Conservation (phyloP, 2,888 invertebrate species). For the Crematogaster levior region DNA sequence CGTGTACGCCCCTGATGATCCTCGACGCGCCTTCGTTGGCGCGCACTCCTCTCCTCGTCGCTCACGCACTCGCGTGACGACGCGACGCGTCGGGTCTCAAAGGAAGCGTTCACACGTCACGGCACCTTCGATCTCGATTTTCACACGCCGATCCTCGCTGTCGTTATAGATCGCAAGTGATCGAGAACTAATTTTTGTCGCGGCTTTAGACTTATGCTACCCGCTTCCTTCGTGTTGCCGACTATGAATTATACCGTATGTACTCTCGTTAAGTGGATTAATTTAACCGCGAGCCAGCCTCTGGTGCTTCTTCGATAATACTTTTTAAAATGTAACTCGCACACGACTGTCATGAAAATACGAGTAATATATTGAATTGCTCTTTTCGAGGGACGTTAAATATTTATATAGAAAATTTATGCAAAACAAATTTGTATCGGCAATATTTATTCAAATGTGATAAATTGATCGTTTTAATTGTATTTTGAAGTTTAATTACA, state of each 20-base stretch:
- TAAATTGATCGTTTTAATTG: constrained; percentile 38
- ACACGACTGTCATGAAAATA: background rate
- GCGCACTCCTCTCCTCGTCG: constrained; percentile 35
- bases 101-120: background rate
- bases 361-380: background rate
- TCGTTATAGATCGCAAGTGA: background rate
- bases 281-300: background rate
- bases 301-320: background rate
- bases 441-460: constrained; percentile 24
- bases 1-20: constrained; percentile 63
- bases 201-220: background rate
- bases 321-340: background rate
- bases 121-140: constrained; percentile 41
- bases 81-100: constrained; percentile 36
- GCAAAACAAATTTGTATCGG: constrained; percentile 12
- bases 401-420: constrained; percentile 26
- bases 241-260: background rate
- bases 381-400: constrained; percentile 1
- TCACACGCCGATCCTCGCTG: background rate
- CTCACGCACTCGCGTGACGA: constrained; percentile 61
- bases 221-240: background rate
- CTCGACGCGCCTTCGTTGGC: constrained; percentile 45
- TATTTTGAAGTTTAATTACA: constrained; percentile 17
- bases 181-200: background rate
- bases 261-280: background rate